These are phyloP conservation scores for Atta texana DNA, from an alignment of 1,140 invertebrate species.

Conservation along the genomic window DNA sequence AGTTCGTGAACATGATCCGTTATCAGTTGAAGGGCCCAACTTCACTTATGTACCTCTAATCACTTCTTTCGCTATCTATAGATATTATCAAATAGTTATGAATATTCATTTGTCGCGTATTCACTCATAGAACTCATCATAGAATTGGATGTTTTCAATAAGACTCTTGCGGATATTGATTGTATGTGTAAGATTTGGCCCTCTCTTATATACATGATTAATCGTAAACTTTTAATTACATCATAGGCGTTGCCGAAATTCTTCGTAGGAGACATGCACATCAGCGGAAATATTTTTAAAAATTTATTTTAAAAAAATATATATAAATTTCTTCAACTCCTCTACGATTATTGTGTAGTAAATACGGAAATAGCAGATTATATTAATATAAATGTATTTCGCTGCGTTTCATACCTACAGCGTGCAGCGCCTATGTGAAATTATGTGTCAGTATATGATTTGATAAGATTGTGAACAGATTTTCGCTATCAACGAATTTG, in stretches of 20 bases:
- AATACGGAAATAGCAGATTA: not conserved
- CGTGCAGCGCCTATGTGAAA: constrained; percentile 4
- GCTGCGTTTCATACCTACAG: not conserved
- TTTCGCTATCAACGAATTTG: constrained; percentile 78
- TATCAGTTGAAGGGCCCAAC: constrained; percentile 77
- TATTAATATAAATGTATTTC: not conserved
- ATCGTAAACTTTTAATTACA: constrained; percentile 10
- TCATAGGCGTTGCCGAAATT: constrained; percentile 22
- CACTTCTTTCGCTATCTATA: constrained; percentile 17
- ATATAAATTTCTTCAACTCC: not conserved
- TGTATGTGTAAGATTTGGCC: not conserved
- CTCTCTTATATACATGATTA: not conserved
- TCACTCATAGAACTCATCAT: constrained; percentile 16
- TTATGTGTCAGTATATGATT: constrained; percentile 35
- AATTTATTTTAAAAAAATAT: not conserved
- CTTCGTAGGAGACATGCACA: constrained; percentile 4
- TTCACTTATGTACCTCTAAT: constrained; percentile 78
- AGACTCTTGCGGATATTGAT: not conserved
- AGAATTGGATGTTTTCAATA: constrained; percentile 41
- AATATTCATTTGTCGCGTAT: constrained; percentile 44
- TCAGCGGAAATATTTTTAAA: constrained; percentile 12
- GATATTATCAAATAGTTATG: constrained; percentile 22
- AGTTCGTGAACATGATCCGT: constrained; percentile 81
- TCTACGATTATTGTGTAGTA: constrained; percentile 16
- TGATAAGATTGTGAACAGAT: constrained; percentile 75